Evolutionary conservation across 1,140 invertebrate species (phyloP).

Genomic region (Danaus melanippus): DNA sequence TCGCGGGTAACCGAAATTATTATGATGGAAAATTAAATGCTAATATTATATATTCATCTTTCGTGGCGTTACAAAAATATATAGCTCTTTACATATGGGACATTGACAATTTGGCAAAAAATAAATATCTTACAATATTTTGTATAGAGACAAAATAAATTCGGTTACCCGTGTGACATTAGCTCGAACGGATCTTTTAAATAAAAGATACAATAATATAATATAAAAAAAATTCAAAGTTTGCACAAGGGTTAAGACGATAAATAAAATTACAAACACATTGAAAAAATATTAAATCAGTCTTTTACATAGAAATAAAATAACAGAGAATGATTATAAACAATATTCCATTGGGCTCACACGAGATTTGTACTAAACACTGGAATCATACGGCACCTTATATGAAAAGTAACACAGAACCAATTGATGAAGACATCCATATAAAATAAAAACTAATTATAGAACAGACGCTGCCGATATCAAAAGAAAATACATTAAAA

Average conservation of each 20-base stretch:
- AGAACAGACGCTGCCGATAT: no score
- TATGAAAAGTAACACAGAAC: slow-evolving; percentile 17
- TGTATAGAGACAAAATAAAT: slow-evolving; percentile 13
- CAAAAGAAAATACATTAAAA: neutral
- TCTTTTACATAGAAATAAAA: slow-evolving; percentile 41
- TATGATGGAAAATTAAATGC: slow-evolving; percentile 12
- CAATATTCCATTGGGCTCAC: slow-evolving; percentile 15
- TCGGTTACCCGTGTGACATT: slow-evolving; percentile 12
- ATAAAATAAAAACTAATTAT: no score
- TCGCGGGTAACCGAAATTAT: slow-evolving; percentile 19
- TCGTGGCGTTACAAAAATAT: slow-evolving; percentile 21
- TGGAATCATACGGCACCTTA: slow-evolving; percentile 39
- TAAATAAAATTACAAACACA: slow-evolving; percentile 39
- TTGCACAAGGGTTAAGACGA: slow-evolving; percentile 10
- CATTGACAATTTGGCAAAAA: slow-evolving; percentile 5
- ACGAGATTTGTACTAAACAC: slow-evolving; percentile 33
- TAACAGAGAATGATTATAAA: slow-evolving; percentile 21
- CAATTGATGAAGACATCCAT: neutral
- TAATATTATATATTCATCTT: slow-evolving; percentile 13
- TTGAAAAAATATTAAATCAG: slow-evolving; percentile 42
- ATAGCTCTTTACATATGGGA: neutral
- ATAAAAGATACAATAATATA: slow-evolving; percentile 16
- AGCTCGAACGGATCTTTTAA: slow-evolving; percentile 11
- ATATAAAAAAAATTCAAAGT: slow-evolving; percentile 8
- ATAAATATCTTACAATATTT: slow-evolving; percentile 8